These are phyloP conservation scores for Tigriopus californicus DNA, from an alignment of 2,888 invertebrate genomes.

Conservation along the genomic window DNA sequence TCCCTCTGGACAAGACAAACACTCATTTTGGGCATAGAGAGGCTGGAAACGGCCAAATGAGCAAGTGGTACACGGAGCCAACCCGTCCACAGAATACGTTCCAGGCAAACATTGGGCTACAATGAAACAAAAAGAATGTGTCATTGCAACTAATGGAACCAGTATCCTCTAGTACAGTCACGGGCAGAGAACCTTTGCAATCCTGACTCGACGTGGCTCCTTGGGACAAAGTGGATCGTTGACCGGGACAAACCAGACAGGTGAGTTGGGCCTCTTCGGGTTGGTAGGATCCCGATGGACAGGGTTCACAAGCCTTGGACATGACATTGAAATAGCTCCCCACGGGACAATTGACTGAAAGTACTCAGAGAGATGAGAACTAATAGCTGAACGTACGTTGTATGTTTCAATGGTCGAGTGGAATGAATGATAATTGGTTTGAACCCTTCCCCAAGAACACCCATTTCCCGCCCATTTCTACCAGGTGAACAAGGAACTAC, in stretches of 20 bases:
- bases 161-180: constrained; percentile 2
- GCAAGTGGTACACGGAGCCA: constrained; percentile 31
- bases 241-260: constrained; percentile 38
- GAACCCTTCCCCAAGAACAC: no score
- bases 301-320: constrained; percentile 37
- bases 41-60: constrained; percentile 27
- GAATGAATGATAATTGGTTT: no score
- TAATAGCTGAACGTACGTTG: no score
- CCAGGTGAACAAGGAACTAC: no score
- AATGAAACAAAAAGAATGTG: constrained; percentile 13
- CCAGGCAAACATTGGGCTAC: constrained; percentile 31
- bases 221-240: constrained; percentile 35
- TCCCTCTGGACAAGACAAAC: constrained; percentile 26
- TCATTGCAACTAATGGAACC: constrained; percentile 15
- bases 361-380: no score
- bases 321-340: constrained; percentile 42
- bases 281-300: constrained; percentile 41
- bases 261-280: constrained; percentile 33
- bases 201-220: constrained; percentile 27
- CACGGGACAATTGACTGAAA: constrained; percentile 40
- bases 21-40: constrained; percentile 25
- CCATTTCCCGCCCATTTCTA: no score
- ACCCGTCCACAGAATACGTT: constrained; percentile 27
- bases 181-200: constrained; percentile 28
- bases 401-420: no score